Evolutionary conservation across 35 echinoderm and acorn worm genomes (phyloP).

Genomic region (Stichopus chloronotus): DNA sequence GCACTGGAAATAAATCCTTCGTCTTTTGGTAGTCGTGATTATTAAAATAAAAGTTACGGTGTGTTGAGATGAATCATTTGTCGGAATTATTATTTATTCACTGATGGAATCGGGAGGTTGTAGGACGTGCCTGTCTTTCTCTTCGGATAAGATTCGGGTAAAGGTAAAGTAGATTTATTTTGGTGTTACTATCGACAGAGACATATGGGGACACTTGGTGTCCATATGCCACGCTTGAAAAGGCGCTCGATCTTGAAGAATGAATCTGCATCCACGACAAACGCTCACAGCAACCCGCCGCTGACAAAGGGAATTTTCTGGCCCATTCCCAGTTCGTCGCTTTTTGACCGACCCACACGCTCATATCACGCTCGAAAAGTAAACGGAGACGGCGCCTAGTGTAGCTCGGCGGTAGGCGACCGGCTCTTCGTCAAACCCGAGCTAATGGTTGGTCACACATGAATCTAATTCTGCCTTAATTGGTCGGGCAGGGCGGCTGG

Average conservation of each 20-base stretch:
- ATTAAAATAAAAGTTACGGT: slow-evolving; percentile 72
- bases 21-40: neutral
- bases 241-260: slow-evolving; percentile 66
- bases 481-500: slow-evolving; percentile 81
- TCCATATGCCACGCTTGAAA: slow-evolving; percentile 89
- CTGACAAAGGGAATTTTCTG: slow-evolving; percentile 81
- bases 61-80: slow-evolving; percentile 70
- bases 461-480: slow-evolving; percentile 92
- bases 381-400: slow-evolving; percentile 86
- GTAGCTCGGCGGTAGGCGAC: slow-evolving; percentile 66
- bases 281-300: slow-evolving; percentile 68
- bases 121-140: slow-evolving; percentile 18
- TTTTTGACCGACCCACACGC: slow-evolving; percentile 83
- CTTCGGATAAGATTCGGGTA: slow-evolving; percentile 49
- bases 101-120: slow-evolving; percentile 44
- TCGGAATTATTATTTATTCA: slow-evolving; percentile 87
- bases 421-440: slow-evolving; percentile 81
- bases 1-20: slow-evolving; percentile 40
- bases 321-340: slow-evolving; percentile 72
- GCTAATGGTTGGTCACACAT: slow-evolving; percentile 97
- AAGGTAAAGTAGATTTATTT: slow-evolving; percentile 72
- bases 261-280: slow-evolving; percentile 52
- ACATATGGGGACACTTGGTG: slow-evolving; percentile 77
- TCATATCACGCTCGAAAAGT: slow-evolving; percentile 92
- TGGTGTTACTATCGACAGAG: slow-evolving; percentile 75